Evolutionary conservation across 2,888 invertebrate genomes (phyloP).

Genomic region (Muschampia plurimacula): DNA sequence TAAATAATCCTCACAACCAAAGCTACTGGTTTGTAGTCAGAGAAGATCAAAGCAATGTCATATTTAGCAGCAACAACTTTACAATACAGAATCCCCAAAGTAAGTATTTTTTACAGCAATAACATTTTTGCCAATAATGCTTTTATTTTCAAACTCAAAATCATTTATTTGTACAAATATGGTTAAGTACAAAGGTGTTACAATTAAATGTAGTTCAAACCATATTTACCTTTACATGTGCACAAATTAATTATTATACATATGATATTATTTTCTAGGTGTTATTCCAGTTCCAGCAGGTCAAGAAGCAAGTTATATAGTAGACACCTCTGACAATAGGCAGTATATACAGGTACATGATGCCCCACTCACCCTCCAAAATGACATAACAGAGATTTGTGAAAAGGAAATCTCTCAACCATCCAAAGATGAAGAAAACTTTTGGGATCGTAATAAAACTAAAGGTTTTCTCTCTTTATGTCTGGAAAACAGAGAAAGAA

Average conservation of each 20-base stretch:
- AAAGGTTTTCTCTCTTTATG: slow-evolving; percentile 68
- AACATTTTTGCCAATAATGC: neutral
- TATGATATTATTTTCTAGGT: neutral
- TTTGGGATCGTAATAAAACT: slow-evolving; percentile 75
- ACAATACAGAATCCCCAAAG: slow-evolving; percentile 71
- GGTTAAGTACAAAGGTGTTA: too few species aligned
- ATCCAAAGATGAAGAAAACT: slow-evolving; percentile 60
- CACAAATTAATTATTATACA: too few species aligned
- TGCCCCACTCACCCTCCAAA: slow-evolving; percentile 50
- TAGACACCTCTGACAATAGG: slow-evolving; percentile 63
- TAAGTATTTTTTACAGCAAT: neutral
- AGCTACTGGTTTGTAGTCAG: slow-evolving; percentile 79
- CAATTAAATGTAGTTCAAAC: too few species aligned
- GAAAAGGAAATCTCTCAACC: slow-evolving; percentile 50
- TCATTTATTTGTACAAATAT: too few species aligned
- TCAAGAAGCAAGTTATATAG: slow-evolving; percentile 67
- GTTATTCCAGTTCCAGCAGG: slow-evolving; percentile 57
- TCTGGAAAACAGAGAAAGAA: slow-evolving; percentile 61
- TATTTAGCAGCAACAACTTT: slow-evolving; percentile 75
- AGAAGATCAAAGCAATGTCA: slow-evolving; percentile 78
- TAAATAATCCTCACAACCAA: slow-evolving; percentile 69
- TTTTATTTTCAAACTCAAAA: neutral
- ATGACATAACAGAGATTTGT: slow-evolving; percentile 49
- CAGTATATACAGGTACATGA: slow-evolving; percentile 68
- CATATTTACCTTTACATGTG: too few species aligned